These are phyloP conservation scores for Gastrophysa polygoni DNA, from an alignment of 2,888 invertebrate species.

Conservation along the genomic window DNA sequence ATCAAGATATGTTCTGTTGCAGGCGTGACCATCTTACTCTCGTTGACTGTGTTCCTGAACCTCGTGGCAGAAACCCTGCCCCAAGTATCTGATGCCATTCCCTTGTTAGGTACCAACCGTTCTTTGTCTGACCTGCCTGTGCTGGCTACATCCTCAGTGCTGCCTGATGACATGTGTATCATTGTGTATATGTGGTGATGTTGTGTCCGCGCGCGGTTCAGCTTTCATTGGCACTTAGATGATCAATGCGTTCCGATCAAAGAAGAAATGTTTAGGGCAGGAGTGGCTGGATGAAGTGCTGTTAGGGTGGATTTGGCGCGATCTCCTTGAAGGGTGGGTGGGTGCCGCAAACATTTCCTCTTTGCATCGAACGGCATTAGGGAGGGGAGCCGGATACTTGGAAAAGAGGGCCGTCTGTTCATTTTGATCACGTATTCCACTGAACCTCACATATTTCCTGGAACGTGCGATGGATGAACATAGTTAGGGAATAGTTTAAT, in stretches of 20 bases:
- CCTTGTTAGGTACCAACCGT: conserved; percentile 90
- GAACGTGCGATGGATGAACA: not conserved
- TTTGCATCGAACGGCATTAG: conserved; percentile 52
- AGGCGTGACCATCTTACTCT: conserved; percentile 99
- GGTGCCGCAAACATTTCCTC: conserved; percentile 58
- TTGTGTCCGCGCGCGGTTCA: conserved; percentile 53
- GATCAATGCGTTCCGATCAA: conserved; percentile 54
- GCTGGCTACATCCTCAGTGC: conserved; percentile 59
- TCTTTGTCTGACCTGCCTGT: conserved; percentile 61
- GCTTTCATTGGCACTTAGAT: conserved; percentile 35
- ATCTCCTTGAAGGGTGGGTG: conserved; percentile 42
- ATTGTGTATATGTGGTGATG: conserved; percentile 59
- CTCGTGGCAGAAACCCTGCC: conserved; percentile 99
- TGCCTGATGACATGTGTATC: conserved; percentile 59
- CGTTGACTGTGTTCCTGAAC: conserved; percentile 99
- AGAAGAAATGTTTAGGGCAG: conserved; percentile 59
- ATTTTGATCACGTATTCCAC: not conserved
- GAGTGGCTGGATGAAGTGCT: conserved; percentile 49
- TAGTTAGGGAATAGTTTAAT: not conserved
- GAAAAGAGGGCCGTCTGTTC: conserved; percentile 45
- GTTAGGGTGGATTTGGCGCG: conserved; percentile 44
- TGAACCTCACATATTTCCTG: not conserved
- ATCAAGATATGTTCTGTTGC: conserved; percentile 75
- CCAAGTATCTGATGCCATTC: conserved; percentile 99
- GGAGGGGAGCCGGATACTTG: conserved; percentile 58